Percentiles rank a stretch among this genome's conserved stretches.
Evolutionary conservation across 2,113 vertebrate species (phyloP).

Genomic region (Illadopsis cleaveri): DNA sequence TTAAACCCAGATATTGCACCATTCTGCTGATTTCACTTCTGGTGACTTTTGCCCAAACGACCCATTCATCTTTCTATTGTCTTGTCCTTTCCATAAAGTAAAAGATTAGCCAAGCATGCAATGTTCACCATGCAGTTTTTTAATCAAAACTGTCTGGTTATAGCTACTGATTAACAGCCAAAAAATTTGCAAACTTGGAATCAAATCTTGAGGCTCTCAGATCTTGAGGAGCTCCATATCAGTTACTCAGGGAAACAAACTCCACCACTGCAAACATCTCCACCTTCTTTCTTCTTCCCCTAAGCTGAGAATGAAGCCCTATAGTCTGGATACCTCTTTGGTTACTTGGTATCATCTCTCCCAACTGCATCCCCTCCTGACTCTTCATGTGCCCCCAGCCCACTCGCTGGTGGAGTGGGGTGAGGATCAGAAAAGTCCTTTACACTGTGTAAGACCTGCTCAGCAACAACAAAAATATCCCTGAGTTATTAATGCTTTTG

Average conservation of each 20-base stretch:
- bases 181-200: neutral
- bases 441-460: neutral
- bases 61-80: neutral
- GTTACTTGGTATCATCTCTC: neutral
- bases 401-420: neutral
- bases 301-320: neutral
- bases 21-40: neutral
- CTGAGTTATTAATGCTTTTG: neutral
- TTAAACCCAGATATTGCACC: neutral
- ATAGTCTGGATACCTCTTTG: neutral
- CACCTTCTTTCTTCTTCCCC: neutral
- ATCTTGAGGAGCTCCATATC: neutral
- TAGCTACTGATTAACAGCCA: neutral
- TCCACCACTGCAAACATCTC: neutral
- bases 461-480: neutral
- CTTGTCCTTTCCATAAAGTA: neutral
- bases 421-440: neutral
- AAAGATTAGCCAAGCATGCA: neutral
- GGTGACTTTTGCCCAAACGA: neutral
- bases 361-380: rapidly evolving
- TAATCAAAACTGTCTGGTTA: neutral
- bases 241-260: neutral
- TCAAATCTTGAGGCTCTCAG: neutral
- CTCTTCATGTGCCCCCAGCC: rapidly evolving
- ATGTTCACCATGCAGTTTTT: neutral